phyloP scores from a whole-genome alignment of 2,113 vertebrate species.

The Periophthalmodon schlosseri region DNA sequence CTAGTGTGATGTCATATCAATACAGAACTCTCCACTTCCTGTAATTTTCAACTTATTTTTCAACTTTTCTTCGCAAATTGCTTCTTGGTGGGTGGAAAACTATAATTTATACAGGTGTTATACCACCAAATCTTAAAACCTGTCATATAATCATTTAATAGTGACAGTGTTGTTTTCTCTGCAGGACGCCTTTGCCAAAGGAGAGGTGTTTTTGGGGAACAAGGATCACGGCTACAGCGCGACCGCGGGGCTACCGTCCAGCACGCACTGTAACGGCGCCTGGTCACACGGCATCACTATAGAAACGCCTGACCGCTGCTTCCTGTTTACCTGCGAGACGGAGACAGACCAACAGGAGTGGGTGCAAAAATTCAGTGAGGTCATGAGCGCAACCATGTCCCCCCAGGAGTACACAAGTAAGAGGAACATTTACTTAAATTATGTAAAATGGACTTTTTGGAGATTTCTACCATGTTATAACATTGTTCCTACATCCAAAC shows the following conservation, averaged over 20 bases:
- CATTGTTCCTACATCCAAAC: too few species aligned
- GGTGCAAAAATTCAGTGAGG: slow-evolving; percentile 78
- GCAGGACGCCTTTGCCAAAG: slow-evolving; percentile 91
- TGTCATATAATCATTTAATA: not conserved
- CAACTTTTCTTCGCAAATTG: too few species aligned
- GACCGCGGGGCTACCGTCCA: slow-evolving; percentile 71
- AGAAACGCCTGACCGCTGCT: slow-evolving; percentile 84
- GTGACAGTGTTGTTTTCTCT: not conserved
- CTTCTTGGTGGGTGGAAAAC: too few species aligned
- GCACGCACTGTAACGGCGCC: slow-evolving; percentile 77
- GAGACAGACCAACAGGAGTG: slow-evolving; percentile 85
- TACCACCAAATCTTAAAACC: too few species aligned
- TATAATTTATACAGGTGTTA: too few species aligned
- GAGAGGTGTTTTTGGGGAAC: slow-evolving; percentile 88
- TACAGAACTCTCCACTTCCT: too few species aligned
- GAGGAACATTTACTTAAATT: not conserved
- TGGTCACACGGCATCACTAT: slow-evolving; percentile 88
- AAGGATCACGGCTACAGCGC: slow-evolving; percentile 79
- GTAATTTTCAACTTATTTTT: too few species aligned
- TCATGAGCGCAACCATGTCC: slow-evolving; percentile 83
- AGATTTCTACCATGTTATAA: too few species aligned
- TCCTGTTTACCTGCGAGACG: slow-evolving; percentile 86
- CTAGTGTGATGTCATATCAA: too few species aligned
- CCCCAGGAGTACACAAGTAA: slow-evolving; percentile 89
- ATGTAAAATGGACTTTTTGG: too few species aligned